phyloP scores from a whole-genome alignment of 2,797 vertebrate genomes.

The Momotus momota region DNA sequence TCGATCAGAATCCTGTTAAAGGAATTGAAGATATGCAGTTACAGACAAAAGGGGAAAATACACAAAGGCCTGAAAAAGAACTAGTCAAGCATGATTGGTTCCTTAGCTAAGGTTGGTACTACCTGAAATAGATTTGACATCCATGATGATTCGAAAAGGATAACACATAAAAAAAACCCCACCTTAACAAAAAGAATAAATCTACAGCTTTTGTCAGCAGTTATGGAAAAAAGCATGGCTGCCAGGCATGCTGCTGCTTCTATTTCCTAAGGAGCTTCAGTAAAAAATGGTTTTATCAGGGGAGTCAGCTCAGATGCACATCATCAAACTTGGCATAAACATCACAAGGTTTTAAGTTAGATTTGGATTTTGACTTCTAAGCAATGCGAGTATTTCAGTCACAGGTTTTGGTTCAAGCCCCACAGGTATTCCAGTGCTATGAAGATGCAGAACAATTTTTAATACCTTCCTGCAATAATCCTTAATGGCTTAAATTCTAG shows the following conservation, averaged over 20 bases:
- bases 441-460: not conserved
- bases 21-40: not conserved
- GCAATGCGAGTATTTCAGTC: not conserved
- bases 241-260: not conserved
- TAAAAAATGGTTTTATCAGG: not conserved
- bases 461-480: not conserved
- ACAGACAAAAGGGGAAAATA: not conserved
- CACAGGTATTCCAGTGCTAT: not conserved
- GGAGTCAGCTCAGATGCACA: not conserved
- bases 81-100: not conserved
- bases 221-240: not conserved
- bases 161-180: fast-evolving
- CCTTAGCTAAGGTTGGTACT: not conserved
- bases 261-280: not conserved
- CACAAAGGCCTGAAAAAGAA: not conserved
- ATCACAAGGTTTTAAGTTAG: not conserved
- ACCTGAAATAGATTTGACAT: not conserved
- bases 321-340: not conserved
- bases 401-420: not conserved
- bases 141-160: not conserved
- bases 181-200: not conserved
- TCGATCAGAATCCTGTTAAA: constrained; percentile 75
- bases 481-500: not conserved
- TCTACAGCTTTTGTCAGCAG: not conserved
- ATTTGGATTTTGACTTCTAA: not conserved